Base-by-base conservation (phyloP, 1,140 invertebrate genomes). In the Bombus waltoni region DNA sequence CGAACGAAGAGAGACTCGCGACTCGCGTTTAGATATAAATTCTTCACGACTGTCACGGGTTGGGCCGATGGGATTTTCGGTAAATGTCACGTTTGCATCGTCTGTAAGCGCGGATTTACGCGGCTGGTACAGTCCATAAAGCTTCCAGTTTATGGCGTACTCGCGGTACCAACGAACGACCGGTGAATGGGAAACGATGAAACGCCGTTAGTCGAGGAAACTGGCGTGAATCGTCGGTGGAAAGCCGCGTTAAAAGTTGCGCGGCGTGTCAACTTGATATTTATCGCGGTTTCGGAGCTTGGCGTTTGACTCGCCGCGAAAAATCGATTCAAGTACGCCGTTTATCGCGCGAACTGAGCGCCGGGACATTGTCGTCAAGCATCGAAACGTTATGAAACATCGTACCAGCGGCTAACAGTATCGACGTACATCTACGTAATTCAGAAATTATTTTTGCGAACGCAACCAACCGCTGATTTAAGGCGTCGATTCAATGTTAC, bases 61-160 rank as follows among this genome's bases (percentile, higher is more conserved):
- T 47, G 32, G 11, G 40, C 18, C 44, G 32, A 53, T 25, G 35
- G 3, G 57, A 40, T 62, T 77, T 77, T 77, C 53, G 75, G 53
- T 77, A 40, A 62, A 35, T 25, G 53, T 62, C 57, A 15, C 32
- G 74, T 40, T 28, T 53, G 32, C 47, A 28, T 22, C 25, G 25
- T 38, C 74, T 3, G 9, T 25, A 11, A 40, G 40, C 35, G 4
- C 11, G 25, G 35, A 77, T 77, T 74, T 74, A 74, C 42, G n/a
- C 42, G 72, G 42, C 72, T 74, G 42, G 15, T 1, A n/a, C 8
- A 74, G 72, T 74, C 57, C 13, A 77, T 77, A 77, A 77, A 77
- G 53, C 25, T 38, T 57, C 57, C 53, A 59, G 6, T 77, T 77
- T 77, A 77, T 77, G 47, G 53, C 40, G 75, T 38, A 77, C 25